These are phyloP conservation scores for Lordiphosa collinella DNA, from an alignment of 1,140 invertebrate genomes.

Conservation along the genomic window DNA sequence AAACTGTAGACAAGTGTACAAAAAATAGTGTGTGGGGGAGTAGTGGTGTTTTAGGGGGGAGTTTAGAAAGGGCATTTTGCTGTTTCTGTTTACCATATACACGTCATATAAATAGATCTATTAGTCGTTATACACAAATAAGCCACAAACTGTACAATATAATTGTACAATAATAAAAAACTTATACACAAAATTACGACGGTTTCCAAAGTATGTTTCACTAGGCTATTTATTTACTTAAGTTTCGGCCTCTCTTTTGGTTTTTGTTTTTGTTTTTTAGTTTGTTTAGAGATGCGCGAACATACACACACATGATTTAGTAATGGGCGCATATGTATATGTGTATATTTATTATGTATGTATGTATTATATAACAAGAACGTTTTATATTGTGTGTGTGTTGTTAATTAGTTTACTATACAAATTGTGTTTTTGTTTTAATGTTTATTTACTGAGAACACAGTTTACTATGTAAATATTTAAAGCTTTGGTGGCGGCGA, in stretches of 20 bases:
- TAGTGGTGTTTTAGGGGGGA: neutral
- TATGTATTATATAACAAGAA: slow-evolving; percentile 67
- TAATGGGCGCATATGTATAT: too few relatives aligned
- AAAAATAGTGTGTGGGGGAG: too few relatives aligned
- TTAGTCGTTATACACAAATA: slow-evolving; percentile 65
- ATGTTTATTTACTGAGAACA: slow-evolving; percentile 59
- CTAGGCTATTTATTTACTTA: slow-evolving; percentile 51
- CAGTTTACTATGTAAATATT: slow-evolving; percentile 73
- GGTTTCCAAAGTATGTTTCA: slow-evolving; percentile 60
- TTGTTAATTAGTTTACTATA: slow-evolving; percentile 68
- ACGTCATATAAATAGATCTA: slow-evolving; percentile 37
- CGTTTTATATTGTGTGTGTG: slow-evolving; percentile 33
- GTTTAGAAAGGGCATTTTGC: slow-evolving; percentile 12
- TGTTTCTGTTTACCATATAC: slow-evolving; percentile 17
- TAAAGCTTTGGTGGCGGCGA: slow-evolving; percentile 75
- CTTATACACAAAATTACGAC: slow-evolving; percentile 69
- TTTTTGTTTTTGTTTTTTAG: slow-evolving; percentile 7
- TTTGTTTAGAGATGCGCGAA: slow-evolving; percentile 42
- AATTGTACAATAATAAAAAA: slow-evolving; percentile 66
- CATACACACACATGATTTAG: slow-evolving; percentile 64
- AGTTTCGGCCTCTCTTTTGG: neutral
- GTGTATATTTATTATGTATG: slow-evolving; percentile 27
- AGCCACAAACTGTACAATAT: slow-evolving; percentile 64
- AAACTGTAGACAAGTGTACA: too few relatives aligned
- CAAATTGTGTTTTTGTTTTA: slow-evolving; percentile 43